Percentiles rank a stretch among this genome's conserved stretches.
phyloP scores from a whole-genome alignment of 2,888 invertebrate genomes.

The Pseudococcus longispinus region DNA sequence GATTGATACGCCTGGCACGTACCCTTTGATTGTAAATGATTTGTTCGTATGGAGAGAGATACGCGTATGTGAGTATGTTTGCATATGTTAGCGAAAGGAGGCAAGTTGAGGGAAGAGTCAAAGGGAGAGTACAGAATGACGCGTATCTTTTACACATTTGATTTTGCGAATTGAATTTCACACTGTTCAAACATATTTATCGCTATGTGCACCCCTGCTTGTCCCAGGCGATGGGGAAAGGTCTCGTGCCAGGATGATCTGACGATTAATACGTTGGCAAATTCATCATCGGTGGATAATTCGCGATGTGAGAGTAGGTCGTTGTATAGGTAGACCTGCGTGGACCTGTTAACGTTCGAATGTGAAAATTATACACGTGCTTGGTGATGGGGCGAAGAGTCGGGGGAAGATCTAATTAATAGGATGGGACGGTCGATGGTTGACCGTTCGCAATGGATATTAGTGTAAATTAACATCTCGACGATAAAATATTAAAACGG shows the following conservation, averaged over 20 bases:
- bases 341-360: not conserved
- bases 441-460: not conserved
- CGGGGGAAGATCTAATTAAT: not conserved
- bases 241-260: not conserved
- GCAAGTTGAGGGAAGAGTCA: not conserved
- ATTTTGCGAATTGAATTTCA: constrained; percentile 10
- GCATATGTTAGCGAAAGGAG: not conserved
- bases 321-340: not conserved
- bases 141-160: constrained; percentile 23
- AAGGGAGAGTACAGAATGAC: not conserved
- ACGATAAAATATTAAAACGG: constrained; percentile 40
- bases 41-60: not conserved
- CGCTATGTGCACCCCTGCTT: not conserved
- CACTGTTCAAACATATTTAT: constrained; percentile 22
- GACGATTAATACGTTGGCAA: not conserved
- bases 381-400: not conserved
- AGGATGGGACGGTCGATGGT: not conserved
- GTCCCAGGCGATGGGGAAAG: not conserved
- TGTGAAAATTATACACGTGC: not conserved
- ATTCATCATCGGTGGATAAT: not conserved
- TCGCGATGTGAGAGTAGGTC: not conserved
- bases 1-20: constrained; percentile 3
- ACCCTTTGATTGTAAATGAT: constrained; percentile 9
- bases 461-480: constrained; percentile 28
- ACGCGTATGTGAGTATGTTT: not conserved